Evolutionary conservation across 2,797 vertebrate genomes (phyloP), one percentile per base, ranked within the genome.

Genomic region (Gouania willdenowi): DNA sequence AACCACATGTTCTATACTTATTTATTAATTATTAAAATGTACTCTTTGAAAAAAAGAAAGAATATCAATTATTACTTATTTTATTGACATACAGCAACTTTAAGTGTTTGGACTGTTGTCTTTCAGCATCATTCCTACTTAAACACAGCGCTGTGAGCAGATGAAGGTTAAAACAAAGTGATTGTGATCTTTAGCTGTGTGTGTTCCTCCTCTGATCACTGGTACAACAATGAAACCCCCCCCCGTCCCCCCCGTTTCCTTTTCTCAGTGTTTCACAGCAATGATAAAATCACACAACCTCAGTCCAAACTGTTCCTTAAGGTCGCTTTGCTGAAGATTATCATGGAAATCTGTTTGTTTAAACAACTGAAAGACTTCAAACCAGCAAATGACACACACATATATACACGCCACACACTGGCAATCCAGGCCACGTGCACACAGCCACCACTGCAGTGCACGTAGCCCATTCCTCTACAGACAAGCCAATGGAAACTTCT

Each of bases 401-500:
- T 48, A 38, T 34, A 28, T 42, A 38, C 26, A 39, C 39, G 71
- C 79, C 6, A 17, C 76, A 57, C 69, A 53, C 10, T 35, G 32
- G 1, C 20, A 20, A 36, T 28, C 26, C 17, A 42, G 30, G 13
- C 8, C 13, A 10, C 37, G 9, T 48, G 15, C 26, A 39, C 41
- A 41, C 62, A 46, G 43, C 29, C 60, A 49, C 13, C 38, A 79
- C 77, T 48, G 55, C 58, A n/a, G n/a, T 65, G 74, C 80, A 62
- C 78, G 84, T 75, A 77, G 87, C 80, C 80, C 85, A 85, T 83
- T 85, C 79, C 79, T 83, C 62, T 56, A 63, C 65, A 64, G 66
- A 77, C 76, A 79, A 87, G 87, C 87, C 85, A 87, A 90, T 90
- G 89, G 88, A 90, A 89, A 90, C 71, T 88, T 87, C 81, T 85